Evolutionary conservation across 2,888 invertebrate species (phyloP), one percentile per base, ranked within the genome.

Genomic region (Melinopterus prodromus): DNA sequence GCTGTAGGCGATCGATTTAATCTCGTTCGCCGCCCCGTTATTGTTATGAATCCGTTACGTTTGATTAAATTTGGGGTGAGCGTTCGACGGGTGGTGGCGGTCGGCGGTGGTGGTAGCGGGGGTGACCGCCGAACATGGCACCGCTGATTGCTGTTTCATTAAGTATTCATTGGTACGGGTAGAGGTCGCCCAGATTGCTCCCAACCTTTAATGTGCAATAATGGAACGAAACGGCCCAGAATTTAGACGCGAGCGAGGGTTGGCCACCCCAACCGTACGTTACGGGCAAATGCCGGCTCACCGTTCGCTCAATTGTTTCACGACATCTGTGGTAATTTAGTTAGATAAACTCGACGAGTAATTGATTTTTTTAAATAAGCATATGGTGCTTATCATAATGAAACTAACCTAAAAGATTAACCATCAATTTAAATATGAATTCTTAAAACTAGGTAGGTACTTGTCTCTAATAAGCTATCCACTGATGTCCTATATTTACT

Each of bases 61-160:
- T 87, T 87, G 88, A 88, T 88, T 88, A 88, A 88, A 88, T 86
- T 85, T 85, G 84, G 86, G 87, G 86, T 85, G 84, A 84, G 82
- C 84, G 81, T 84, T 85, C 84, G 83, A 82, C 82, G 83, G 83
- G 85, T 84, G 85, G 84, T 84, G 78, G 78, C 38, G 38, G 71
- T 76, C 26, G 83, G 85, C 84, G 85, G 84, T 84, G 78, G 78
- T 16, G 69, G 74, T 74, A 78, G 70, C 77, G 70, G 71, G 78
- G 80, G 78, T 77, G 71, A 83, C 81, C 82, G 77, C 79, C 70
- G 82, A 81, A 82, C 83, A 84, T 82, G 84, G 83, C 81, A 80
- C 81, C 81, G 81, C 84, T 84, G 85, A 84, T 85, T 84, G 83
- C 85, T 83, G 82, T 84, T 85, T 84, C 85, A 87, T 87, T 86